A percentile compares a stretch with the other conserved stretches of the same genome.
phyloP scores from a whole-genome alignment of 2,797 vertebrate genomes.

The Picus viridis region DNA sequence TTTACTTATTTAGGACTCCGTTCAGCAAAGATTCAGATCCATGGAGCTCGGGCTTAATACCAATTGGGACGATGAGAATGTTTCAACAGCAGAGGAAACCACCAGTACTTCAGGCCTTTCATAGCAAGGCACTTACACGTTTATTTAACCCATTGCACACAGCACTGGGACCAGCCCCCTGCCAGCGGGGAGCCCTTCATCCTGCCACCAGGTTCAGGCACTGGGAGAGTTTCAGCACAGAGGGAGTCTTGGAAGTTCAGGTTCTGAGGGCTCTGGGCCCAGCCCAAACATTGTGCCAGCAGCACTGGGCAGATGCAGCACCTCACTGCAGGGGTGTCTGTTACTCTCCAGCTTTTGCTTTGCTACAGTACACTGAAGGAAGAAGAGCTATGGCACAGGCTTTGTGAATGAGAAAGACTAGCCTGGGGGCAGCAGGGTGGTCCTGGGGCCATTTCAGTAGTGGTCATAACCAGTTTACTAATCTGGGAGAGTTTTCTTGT shows the following conservation, averaged over 20 bases:
- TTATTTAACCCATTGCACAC: not conserved
- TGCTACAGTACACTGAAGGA: not conserved
- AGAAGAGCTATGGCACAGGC: fast-evolving
- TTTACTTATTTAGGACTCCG: constrained; percentile 16
- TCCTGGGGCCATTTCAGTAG: not conserved
- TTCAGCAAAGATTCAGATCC: constrained; percentile 28
- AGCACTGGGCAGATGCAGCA: not conserved
- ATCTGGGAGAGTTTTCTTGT: not conserved
- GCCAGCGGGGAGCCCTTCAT: not conserved
- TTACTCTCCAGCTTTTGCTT: not conserved
- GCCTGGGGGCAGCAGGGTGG: not conserved
- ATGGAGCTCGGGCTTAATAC: not conserved
- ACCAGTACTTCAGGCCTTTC: not conserved
- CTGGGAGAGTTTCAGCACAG: fast-evolving
- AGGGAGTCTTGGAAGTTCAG: not conserved
- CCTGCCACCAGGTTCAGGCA: not conserved
- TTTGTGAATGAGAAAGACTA: not conserved
- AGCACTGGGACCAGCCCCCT: not conserved
- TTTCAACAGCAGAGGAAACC: not conserved
- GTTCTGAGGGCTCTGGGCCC: not conserved
- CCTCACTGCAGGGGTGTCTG: fast-evolving
- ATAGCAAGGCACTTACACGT: fast-evolving
- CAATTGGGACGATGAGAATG: not conserved
- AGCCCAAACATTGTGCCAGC: not conserved
- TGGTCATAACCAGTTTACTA: fast-evolving